Evolutionary conservation across 2,888 invertebrate genomes (phyloP).

Genomic region (Apamea sordens): DNA sequence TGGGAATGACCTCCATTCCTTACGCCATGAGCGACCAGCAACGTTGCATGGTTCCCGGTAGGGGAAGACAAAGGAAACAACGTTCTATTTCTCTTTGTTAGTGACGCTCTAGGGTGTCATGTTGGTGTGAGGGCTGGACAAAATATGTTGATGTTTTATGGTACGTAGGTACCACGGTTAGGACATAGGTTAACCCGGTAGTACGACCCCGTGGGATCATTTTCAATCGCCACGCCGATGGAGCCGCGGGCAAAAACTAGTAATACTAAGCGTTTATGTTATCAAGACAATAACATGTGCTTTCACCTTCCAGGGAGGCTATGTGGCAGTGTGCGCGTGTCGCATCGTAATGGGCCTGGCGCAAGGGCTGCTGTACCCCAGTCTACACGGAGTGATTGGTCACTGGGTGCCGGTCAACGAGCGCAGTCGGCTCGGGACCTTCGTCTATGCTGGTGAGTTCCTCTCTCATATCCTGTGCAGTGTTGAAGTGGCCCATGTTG

Average conservation of each 20-base stretch:
- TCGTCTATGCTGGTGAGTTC: conserved; percentile 90
- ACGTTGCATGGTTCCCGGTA: background rate
- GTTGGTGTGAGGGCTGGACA: background rate
- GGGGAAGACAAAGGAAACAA: background rate
- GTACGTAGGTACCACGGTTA: too few species aligned
- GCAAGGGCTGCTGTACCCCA: conserved; percentile 92
- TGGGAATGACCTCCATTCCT: conserved; percentile 38
- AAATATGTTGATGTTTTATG: background rate
- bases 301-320: conserved; percentile 77
- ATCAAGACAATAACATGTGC: background rate
- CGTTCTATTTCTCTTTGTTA: conserved; percentile 19
- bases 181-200: background rate
- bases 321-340: conserved; percentile 84
- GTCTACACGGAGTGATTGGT: conserved; percentile 92
- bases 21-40: conserved; percentile 6
- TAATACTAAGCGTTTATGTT: background rate
- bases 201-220: too few species aligned
- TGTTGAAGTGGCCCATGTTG: too few species aligned
- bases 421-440: conserved; percentile 92
- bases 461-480: too few species aligned
- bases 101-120: background rate
- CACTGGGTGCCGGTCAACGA: conserved; percentile 93
- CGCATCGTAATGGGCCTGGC: conserved; percentile 92
- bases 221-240: too few species aligned
- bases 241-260: background rate